Evolutionary conservation across 2,888 invertebrate genomes (phyloP), one percentile per base, ranked within the genome.

Genomic region (Synergus itoensis): DNA sequence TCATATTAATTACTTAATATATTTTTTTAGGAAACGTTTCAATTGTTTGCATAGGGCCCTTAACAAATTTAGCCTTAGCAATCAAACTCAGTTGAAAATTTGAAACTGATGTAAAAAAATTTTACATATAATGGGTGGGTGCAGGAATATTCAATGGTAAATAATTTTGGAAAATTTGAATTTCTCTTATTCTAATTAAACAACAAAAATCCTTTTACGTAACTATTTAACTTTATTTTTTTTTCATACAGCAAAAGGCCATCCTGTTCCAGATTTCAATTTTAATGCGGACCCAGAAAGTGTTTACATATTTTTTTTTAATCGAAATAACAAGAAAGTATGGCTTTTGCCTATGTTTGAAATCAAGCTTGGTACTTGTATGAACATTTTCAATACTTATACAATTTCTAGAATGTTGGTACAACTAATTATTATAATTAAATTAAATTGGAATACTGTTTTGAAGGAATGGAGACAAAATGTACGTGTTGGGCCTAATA

Each of bases 121-220:
- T 97, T 53, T 96, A 94, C 88, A 93, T 97, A 4, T 97, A 4
- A 97, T 97, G 94, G 97, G 97, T 11, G 97, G n/a, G n/a, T n/a
- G n/a, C n/a, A n/a, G n/a, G 97, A 81, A 96, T 96, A 91, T 94
- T 94, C 84, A 93, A 94, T 86, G 95, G 96, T 96, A 93, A 92
- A 82, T 62, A 79, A 45, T 76, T 45, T 12, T 4, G 1, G 4
- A 60, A 60, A 76, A 21, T 21, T 57, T 4, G 36, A 16, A 64
- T 28, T 21, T 5, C 18, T 53, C 16, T 7, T 14, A 21, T 4
- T 8, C 1, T 12, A 53, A 53, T 60, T 11, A 28, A 5, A 1
- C 1, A 53, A 65, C 14, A 53, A 45, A 28, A 63, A 76, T 62
- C 60, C 45, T 77, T 43, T 65, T 81, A 96, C 88, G 90, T 92